These are phyloP conservation scores for Variabilichromis moorii DNA, from an alignment of 2,113 vertebrate genomes.

Conservation along the genomic window DNA sequence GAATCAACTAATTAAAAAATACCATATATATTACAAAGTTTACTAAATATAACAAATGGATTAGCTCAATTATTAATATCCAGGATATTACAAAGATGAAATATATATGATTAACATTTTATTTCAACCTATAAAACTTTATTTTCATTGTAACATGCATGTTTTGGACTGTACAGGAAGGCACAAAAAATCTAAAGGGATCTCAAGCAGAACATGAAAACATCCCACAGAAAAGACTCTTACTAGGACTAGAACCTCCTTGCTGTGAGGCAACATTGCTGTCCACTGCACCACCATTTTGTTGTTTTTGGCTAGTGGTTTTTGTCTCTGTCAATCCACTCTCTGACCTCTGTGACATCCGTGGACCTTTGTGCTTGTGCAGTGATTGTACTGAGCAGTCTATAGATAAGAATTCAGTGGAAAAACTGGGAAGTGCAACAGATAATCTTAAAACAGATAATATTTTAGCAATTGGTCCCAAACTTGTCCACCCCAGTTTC, in stretches of 20 bases:
- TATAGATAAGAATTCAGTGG: neutral
- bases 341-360: neutral
- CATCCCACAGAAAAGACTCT: neutral
- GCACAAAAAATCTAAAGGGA: neutral
- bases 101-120: neutral
- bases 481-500: neutral
- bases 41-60: neutral
- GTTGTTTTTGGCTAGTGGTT: neutral
- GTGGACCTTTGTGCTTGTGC: neutral
- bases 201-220: neutral
- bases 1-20: neutral
- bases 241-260: neutral
- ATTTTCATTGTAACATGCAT: neutral
- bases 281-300: neutral
- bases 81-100: neutral
- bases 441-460: neutral
- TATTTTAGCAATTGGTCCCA: neutral
- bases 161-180: neutral
- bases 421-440: neutral
- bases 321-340: neutral
- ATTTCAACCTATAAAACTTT: neutral
- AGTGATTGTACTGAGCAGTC: neutral
- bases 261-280: neutral
- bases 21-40: neutral
- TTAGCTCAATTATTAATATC: neutral